Evolutionary conservation across 2,113 vertebrate species (phyloP).

Genomic region (Podilymbus podiceps): DNA sequence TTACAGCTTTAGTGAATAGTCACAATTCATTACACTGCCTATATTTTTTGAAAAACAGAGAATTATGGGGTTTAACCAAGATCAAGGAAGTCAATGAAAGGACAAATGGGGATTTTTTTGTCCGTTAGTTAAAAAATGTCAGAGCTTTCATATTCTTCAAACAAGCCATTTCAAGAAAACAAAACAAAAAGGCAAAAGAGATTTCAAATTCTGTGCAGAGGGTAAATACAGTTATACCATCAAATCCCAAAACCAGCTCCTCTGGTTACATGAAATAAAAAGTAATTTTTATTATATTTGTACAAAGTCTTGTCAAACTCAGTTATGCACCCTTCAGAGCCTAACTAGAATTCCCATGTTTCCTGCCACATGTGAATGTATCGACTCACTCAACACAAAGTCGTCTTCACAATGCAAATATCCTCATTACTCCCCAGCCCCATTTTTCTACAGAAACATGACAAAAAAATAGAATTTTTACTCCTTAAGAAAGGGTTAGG

Average conservation of each 20-base stretch:
- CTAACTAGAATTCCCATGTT: not conserved
- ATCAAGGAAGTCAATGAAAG: not conserved
- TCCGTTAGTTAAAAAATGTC: not conserved
- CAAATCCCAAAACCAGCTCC: not conserved
- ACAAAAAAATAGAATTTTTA: not conserved
- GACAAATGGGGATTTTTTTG: rapidly evolving
- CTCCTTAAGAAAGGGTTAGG: not conserved
- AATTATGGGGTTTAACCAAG: not conserved
- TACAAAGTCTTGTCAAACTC: not conserved
- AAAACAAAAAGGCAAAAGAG: rapidly evolving
- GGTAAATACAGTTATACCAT: not conserved
- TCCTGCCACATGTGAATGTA: not conserved
- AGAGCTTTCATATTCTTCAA: not conserved
- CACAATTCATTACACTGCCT: not conserved
- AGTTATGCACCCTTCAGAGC: not conserved
- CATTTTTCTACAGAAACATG: not conserved
- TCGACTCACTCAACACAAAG: not conserved
- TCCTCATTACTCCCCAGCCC: not conserved
- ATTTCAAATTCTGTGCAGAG: not conserved
- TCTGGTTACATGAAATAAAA: not conserved
- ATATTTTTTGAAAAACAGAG: not conserved
- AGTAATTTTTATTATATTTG: not conserved
- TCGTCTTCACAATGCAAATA: not conserved
- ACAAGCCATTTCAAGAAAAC: not conserved
- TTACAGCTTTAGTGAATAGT: not conserved